Percentiles rank a stretch among this genome's conserved stretches.
Conservation (phyloP, 2,113 vertebrate genomes). For the Porphyrio hochstetteri region DNA sequence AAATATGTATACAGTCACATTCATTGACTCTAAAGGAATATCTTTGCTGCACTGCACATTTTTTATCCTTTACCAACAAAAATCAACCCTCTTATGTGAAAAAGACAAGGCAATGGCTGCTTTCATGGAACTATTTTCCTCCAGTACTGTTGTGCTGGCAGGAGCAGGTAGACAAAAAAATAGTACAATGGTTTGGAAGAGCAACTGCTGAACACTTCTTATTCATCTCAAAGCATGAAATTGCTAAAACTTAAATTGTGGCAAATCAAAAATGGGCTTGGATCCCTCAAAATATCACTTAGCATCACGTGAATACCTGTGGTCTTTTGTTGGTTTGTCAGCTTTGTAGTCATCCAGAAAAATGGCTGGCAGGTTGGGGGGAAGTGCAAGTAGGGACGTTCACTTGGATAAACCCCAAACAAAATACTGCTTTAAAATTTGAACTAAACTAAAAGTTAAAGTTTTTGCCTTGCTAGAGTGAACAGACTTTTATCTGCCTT, state of each 20-base stretch:
- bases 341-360: neutral
- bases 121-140: neutral
- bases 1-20: neutral
- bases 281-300: neutral
- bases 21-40: neutral
- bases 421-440: neutral
- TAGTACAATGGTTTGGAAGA: neutral
- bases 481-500: neutral
- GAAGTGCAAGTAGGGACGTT: conserved; percentile 25
- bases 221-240: neutral
- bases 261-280: neutral
- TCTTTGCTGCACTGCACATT: neutral
- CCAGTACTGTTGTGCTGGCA: neutral
- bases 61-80: neutral
- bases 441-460: neutral
- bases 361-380: neutral
- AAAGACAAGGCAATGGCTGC: neutral
- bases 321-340: conserved; percentile 40
- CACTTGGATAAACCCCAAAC: neutral
- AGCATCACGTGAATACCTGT: conserved; percentile 27
- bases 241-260: neutral
- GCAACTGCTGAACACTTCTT: neutral
- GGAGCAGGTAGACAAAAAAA: neutral
- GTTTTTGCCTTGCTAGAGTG: neutral
- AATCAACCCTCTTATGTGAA: neutral